phyloP scores from a whole-genome alignment of 1,140 invertebrate species.

The Hormaphis cornu region DNA sequence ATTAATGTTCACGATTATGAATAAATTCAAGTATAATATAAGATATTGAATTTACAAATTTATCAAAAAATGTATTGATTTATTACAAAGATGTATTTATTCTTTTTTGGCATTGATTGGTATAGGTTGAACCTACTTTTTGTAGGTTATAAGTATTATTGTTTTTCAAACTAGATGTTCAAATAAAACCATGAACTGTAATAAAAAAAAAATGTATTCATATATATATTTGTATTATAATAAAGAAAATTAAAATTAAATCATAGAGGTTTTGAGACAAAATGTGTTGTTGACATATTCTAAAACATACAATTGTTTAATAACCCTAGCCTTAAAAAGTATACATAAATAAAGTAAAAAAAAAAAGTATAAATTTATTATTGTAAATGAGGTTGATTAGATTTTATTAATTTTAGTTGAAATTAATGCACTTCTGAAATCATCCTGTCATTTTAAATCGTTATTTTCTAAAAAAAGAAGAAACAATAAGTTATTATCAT shows the following conservation, averaged over 20 bases:
- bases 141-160: background rate
- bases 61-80: no score
- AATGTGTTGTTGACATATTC: background rate
- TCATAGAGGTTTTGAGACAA: background rate
- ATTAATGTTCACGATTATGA: constrained; percentile 86
- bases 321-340: background rate
- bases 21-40: no score
- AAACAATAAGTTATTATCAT: no score
- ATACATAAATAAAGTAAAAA: constrained; percentile 1
- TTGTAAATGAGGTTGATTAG: background rate
- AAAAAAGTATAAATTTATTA: background rate
- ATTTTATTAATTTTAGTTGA: no score
- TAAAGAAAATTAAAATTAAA: background rate
- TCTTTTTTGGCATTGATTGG: background rate
- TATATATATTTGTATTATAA: constrained; percentile 1
- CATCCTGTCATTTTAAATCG: background rate
- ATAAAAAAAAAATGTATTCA: constrained; percentile 9
- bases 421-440: background rate
- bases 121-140: background rate
- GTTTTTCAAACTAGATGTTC: background rate
- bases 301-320: background rate
- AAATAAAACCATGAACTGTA: background rate
- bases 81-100: background rate
- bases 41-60: no score
- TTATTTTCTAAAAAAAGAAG: constrained; percentile 15